Evolutionary conservation across 2,888 invertebrate genomes (phyloP), one percentile per base, ranked within the genome.

Genomic region (Drosophila leonis): DNA sequence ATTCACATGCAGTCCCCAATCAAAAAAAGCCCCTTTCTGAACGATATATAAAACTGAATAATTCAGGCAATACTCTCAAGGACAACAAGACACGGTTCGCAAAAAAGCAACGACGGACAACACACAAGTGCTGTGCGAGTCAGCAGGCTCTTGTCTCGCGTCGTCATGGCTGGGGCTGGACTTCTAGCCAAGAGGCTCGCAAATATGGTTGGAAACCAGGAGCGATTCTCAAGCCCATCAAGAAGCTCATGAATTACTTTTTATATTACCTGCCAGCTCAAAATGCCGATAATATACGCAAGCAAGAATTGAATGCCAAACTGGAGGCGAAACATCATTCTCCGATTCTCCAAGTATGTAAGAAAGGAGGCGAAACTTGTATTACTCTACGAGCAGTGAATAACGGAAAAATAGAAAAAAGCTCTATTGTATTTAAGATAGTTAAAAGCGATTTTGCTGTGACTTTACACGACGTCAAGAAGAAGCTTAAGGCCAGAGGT

Each of bases 81-180:
- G 15, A 9, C 13, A 18, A 12, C 9, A 13, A 7, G 2, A 7
- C 13, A 9, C 8, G 12, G 12, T n/a, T 0, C 12, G 4, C n/a
- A 12, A 37, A 10, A 3, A 37, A n/a, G 1, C n/a, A 18, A 10
- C 37, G 37, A n/a, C 10, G n/a, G 12, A 13, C 27, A 18, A 27
- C 95, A 0, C 95, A 95, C 80, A 94, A 94, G 70, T 87, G 92
- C 60, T 95, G 95, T 81, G 90, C 94, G 5, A 94, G 94, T 57
- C 87, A 93, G 2, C 27, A 44, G 1, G 84, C 92, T 31, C 92
- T 93, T 0, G 95, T 96, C 0, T 95, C 96, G 0, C 92, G 94
- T 0, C 91, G 93, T 27, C 95, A 95, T 95, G 96, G 96, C 0
- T 96, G 96, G 96, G 88, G 95, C 27, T 96, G 96, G 96, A 94